Evolutionary conservation across 1,140 invertebrate genomes (phyloP).

Genomic region (Anthonomus grandis): DNA sequence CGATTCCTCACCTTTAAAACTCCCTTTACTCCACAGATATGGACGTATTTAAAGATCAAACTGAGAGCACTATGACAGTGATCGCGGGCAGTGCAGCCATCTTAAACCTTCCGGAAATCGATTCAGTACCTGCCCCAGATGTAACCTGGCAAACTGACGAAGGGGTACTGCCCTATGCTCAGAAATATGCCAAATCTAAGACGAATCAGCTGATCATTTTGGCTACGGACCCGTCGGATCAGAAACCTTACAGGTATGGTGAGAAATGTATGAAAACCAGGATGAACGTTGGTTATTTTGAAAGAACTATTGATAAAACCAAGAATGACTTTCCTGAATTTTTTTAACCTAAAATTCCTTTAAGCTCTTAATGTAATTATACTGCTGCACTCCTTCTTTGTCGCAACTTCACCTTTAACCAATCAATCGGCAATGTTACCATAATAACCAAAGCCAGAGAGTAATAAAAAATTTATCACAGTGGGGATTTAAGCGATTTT

Average conservation of each 20-base stretch:
- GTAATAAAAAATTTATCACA: too few species aligned
- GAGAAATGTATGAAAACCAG: too few species aligned
- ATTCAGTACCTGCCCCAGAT: conserved; percentile 76
- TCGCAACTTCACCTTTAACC: too few species aligned
- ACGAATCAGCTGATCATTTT: conserved; percentile 79
- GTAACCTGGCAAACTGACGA: conserved; percentile 81
- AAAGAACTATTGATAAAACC: too few species aligned
- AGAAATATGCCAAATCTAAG: conserved; percentile 74
- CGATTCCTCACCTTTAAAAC: background rate
- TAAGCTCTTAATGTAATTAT: too few species aligned
- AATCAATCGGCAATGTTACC: too few species aligned
- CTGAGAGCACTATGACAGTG: conserved; percentile 65
- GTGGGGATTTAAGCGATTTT: too few species aligned
- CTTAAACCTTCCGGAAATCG: conserved; percentile 74
- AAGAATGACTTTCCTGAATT: too few species aligned
- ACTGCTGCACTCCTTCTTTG: too few species aligned
- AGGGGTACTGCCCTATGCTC: conserved; percentile 66
- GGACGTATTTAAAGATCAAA: conserved; percentile 71
- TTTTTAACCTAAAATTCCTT: too few species aligned
- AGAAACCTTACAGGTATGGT: conserved; percentile 67
- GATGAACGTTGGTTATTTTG: too few species aligned
- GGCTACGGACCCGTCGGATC: conserved; percentile 66
- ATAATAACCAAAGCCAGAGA: too few species aligned
- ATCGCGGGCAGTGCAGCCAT: conserved; percentile 77
- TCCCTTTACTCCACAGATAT: conserved; percentile 63